Conservation (phyloP, 2,113 vertebrate genomes). For the Catagonus wagneri region DNA sequence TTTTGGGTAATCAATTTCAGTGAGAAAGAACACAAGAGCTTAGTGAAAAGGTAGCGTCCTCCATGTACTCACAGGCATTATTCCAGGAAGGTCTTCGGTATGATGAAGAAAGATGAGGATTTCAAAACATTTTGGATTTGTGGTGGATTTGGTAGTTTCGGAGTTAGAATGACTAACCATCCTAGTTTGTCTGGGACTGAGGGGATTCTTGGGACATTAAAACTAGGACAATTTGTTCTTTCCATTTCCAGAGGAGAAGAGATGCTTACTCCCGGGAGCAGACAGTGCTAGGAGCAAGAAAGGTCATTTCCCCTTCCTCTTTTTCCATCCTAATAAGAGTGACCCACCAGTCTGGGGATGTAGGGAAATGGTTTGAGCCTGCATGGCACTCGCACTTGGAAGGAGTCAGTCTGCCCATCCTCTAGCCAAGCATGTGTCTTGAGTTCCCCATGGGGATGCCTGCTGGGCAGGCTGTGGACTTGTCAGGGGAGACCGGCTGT, state of each 20-base stretch:
- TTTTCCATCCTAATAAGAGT: neutral
- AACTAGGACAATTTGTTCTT: neutral
- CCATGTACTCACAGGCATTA: neutral
- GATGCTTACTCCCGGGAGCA: neutral
- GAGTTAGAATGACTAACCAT: neutral
- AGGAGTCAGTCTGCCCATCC: neutral
- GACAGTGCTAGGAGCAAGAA: neutral
- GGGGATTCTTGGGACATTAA: neutral
- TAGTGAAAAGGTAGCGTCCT: neutral
- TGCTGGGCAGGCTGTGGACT: neutral
- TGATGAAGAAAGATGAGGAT: neutral
- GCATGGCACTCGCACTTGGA: fast-evolving
- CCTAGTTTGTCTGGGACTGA: neutral
- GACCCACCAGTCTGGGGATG: neutral
- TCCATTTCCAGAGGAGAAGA: neutral
- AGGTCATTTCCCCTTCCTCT: neutral
- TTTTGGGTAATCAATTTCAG: neutral
- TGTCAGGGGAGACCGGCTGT: neutral
- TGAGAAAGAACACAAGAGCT: neutral
- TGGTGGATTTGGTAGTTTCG: neutral
- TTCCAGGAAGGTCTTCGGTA: neutral
- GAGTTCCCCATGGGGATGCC: neutral
- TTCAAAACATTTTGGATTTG: neutral
- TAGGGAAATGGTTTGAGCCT: neutral
- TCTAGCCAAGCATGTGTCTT: neutral